Evolutionary conservation across 2,888 invertebrate genomes (phyloP), one percentile per base, ranked within the genome.

Genomic region (Darwinula stevensoni): DNA sequence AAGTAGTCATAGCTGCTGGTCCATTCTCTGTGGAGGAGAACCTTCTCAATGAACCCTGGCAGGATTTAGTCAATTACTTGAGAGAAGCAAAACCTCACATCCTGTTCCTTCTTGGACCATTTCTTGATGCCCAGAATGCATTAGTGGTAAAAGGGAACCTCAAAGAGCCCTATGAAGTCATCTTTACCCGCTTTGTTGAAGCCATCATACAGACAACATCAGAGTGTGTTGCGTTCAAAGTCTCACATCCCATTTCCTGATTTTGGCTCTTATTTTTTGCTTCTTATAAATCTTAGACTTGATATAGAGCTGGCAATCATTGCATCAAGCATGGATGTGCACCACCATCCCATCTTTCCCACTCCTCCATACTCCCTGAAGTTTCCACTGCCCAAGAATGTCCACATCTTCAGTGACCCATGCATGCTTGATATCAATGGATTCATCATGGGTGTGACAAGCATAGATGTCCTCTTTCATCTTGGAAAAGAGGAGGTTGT

Each of bases 381-480:
- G 6, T 22, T 22, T 6, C 6, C 6, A 22, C 9, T 22, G 22
- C 22, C 22, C 6, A n/a, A 49, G 45, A 41, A 44, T 31, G 35
- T 50, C 3, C 60, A 63, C 35, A 59, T 71, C 41, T 51, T 73
- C 39, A 63, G 78, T 0, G 84, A 86, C 56, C 88, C 86, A 0
- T 66, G 70, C 41, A 58, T 71, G 13, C 45, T 88, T 3, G 62
- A 66, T 44, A 55, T 86, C 31, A 64, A 68, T 41, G 80, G 78
- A 3, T 47, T 84, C 1, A 51, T 67, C 3, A 52, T 88, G 34
- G 78, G 71, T 1, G 53, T 71, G 16, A 82, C 80, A 3, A 68
- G 80, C 16, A 66, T 68, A 0, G 88, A 88, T 48, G 57, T 73
- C 27, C 53, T 86, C 5, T 69, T 75, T 56, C 75, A 84, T 46